Evolutionary conservation across 2,888 invertebrate genomes (phyloP).

Genomic region (Prosapia bicincta): DNA sequence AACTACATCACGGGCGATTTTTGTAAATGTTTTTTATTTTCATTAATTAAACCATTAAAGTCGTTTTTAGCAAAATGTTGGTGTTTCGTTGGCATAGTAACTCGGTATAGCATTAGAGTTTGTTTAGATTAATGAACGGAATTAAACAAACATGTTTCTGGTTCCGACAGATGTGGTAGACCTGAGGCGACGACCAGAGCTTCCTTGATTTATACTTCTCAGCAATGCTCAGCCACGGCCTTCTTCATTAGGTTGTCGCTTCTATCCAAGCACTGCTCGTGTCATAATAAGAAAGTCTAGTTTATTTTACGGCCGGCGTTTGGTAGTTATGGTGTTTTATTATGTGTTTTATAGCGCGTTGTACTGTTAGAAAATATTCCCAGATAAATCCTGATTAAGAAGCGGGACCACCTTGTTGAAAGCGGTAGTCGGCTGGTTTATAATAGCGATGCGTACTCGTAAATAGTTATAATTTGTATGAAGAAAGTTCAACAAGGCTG

Average conservation of each 20-base stretch:
- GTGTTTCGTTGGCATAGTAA: too few relatives aligned
- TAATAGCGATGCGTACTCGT: neutral
- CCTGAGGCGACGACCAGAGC: neutral
- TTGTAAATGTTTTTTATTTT: too few relatives aligned
- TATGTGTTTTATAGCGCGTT: neutral
- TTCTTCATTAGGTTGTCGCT: conserved; percentile 2
- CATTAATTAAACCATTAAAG: too few relatives aligned
- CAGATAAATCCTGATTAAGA: neutral
- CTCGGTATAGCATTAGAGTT: too few relatives aligned
- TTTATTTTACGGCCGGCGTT: neutral
- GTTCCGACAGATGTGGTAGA: neutral
- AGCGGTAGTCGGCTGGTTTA: neutral
- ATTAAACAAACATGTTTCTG: neutral
- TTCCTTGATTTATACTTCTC: neutral
- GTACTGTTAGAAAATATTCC: neutral
- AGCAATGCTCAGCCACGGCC: neutral
- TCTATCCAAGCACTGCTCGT: neutral
- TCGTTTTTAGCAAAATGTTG: too few relatives aligned
- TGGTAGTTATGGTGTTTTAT: neutral
- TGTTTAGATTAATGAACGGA: neutral
- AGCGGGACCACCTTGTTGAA: neutral
- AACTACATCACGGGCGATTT: too few relatives aligned
- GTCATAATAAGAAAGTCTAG: neutral
- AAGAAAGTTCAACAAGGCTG: neutral
- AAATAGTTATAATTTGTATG: neutral